Evolutionary conservation across 2,797 vertebrate genomes (phyloP), one percentile per base, ranked within the genome.

Genomic region (Salmo trutta): DNA sequence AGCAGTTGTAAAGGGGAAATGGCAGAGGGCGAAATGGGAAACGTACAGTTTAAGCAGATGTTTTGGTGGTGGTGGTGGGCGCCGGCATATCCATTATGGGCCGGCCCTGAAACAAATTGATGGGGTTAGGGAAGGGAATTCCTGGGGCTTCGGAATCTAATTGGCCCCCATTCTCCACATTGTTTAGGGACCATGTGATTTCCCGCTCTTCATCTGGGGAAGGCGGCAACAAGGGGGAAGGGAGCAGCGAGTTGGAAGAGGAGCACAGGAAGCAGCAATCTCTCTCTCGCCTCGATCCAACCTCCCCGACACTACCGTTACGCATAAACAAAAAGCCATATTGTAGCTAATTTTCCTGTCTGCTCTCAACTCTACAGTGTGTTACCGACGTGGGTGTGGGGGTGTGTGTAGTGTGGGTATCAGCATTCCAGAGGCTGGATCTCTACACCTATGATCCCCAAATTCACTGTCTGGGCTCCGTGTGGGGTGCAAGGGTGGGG

Each of bases 331-430:
- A 87, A 94, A 94, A 94, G 86, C 89, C 91, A 89, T 88, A 93
- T 92, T 94, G 94, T 90, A 75, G 89, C 87, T 82, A 74, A 83
- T 92, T 93, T 94, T 94, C 94, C 93, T 93, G 93, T 92, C 90
- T 92, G 85, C 84, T 78, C 87, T 92, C 90, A 91, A 85, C 83
- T 77, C 88, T 77, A 81, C 85, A 75, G 84, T 8, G 0, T 77
- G 79, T 87, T 88, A 91, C 89, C 82, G 87, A 66, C 75, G 79
- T 77, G 79, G 85, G 80, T 79, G 29, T 78, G 81, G 82, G 79
- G 73, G 84, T 84, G 88, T 41, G 41, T 51, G 24, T 53, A 76
- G 76, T 72, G 75, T 77, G 88, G 85, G 83, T 82, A 84, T 79
- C 80, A 84, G 83, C 92, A 91, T 92, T 93, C 91, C 89, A 91